phyloP scores from a whole-genome alignment of 1,140 invertebrate species.

The Dysdera silvatica region DNA sequence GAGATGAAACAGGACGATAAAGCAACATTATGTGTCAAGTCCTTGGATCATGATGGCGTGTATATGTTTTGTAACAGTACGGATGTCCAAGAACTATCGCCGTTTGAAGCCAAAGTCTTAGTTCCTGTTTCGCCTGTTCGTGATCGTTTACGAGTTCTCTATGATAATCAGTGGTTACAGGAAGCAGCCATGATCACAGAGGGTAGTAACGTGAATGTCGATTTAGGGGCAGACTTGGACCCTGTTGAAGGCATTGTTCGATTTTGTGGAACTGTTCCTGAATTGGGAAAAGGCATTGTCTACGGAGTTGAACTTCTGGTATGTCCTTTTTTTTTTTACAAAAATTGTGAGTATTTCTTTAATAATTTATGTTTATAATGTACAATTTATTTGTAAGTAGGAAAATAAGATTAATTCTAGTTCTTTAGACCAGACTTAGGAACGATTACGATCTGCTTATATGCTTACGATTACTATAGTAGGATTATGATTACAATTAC shows the following conservation, averaged over 20 bases:
- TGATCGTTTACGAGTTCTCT: constrained; percentile 21
- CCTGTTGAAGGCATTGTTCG: constrained; percentile 27
- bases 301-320: constrained; percentile 31
- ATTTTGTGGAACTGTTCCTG: constrained; percentile 24
- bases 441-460: no score
- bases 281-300: constrained; percentile 27
- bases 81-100: constrained; percentile 24
- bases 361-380: no score
- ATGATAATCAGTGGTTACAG: constrained; percentile 14
- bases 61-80: constrained; percentile 14
- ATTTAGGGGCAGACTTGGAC: constrained; percentile 25
- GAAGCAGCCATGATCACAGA: constrained; percentile 26
- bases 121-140: constrained; percentile 20
- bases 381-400: no score
- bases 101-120: constrained; percentile 27
- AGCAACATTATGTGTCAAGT: constrained; percentile 22
- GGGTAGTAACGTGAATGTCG: constrained; percentile 25
- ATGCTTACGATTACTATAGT: no score
- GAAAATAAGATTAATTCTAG: no score
- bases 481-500: no score
- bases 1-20: constrained; percentile 19
- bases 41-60: constrained; percentile 28
- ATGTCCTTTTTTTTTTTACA: not conserved
- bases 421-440: no score
- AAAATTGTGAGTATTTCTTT: not conserved